phyloP scores from a whole-genome alignment of 2,113 vertebrate species.

The Progne subis region DNA sequence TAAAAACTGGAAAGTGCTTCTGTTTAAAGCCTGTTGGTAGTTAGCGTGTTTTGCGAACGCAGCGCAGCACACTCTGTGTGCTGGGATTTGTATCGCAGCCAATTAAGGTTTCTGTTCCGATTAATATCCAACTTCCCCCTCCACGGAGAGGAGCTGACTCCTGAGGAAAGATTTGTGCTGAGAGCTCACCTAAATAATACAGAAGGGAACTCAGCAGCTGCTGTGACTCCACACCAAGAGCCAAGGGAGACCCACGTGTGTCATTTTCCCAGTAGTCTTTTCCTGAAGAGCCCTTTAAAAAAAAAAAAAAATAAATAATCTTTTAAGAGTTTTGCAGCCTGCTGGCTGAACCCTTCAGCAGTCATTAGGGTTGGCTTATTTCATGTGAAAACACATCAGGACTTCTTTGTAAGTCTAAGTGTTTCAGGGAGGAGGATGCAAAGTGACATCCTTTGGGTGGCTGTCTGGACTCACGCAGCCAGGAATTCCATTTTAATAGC shows the following conservation, averaged over 20 bases:
- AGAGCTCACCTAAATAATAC: neutral
- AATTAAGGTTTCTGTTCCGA: neutral
- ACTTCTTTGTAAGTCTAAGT: neutral
- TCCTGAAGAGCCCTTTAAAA: neutral
- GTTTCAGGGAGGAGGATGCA: neutral
- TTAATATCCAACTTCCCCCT: neutral
- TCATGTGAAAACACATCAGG: slow-evolving; percentile 16
- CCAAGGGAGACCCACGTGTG: neutral
- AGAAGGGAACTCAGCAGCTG: neutral
- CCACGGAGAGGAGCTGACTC: neutral
- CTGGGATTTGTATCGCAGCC: neutral
- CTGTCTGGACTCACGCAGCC: neutral
- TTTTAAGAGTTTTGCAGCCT: neutral
- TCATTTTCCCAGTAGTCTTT: neutral
- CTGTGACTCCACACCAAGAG: neutral
- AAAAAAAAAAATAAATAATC: neutral
- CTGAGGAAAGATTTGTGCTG: neutral
- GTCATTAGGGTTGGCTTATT: neutral
- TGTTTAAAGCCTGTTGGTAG: neutral
- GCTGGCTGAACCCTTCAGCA: slow-evolving; percentile 15
- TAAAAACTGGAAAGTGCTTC: neutral
- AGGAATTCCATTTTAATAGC: neutral
- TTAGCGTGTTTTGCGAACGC: neutral
- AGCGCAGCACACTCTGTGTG: accelerated
- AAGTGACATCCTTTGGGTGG: neutral